Conservation (phyloP, 2,888 invertebrate species). For the Megamerina dolium region DNA sequence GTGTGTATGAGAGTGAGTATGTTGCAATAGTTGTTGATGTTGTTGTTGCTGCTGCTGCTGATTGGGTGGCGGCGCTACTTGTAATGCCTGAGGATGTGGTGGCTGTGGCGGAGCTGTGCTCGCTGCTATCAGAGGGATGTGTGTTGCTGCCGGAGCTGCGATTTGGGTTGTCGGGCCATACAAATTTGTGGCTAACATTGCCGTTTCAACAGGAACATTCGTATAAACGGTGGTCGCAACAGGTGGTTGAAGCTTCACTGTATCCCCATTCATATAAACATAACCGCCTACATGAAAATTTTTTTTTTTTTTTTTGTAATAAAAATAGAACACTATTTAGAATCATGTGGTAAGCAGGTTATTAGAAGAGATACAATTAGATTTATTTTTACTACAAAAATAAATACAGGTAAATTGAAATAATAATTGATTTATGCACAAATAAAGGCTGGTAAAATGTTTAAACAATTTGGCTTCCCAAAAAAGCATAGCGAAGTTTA, state of each 20-base stretch:
- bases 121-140: slow-evolving; percentile 42
- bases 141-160: slow-evolving; percentile 39
- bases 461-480: too few species aligned
- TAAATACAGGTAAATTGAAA: too few species aligned
- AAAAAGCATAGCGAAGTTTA: too few species aligned
- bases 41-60: slow-evolving; percentile 39
- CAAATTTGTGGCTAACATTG: slow-evolving; percentile 50
- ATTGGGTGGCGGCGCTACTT: slow-evolving; percentile 28
- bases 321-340: too few species aligned
- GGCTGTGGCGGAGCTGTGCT: slow-evolving; percentile 33
- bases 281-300: slow-evolving; percentile 59
- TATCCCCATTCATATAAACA: slow-evolving; percentile 80
- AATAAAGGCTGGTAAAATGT: too few species aligned
- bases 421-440: too few species aligned
- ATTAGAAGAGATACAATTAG: too few species aligned
- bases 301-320: too few species aligned
- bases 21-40: slow-evolving; percentile 31
- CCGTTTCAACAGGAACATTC: slow-evolving; percentile 61
- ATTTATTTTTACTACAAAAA: too few species aligned
- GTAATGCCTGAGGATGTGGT: slow-evolving; percentile 28
- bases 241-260: slow-evolving; percentile 62
- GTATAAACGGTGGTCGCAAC: slow-evolving; percentile 61
- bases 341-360: too few species aligned
- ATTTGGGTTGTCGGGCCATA: slow-evolving; percentile 44
- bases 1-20: slow-evolving; percentile 22